These are phyloP conservation scores for Thamnaconus septentrionalis DNA, from an alignment of 2,113 vertebrate genomes.

Conservation along the genomic window DNA sequence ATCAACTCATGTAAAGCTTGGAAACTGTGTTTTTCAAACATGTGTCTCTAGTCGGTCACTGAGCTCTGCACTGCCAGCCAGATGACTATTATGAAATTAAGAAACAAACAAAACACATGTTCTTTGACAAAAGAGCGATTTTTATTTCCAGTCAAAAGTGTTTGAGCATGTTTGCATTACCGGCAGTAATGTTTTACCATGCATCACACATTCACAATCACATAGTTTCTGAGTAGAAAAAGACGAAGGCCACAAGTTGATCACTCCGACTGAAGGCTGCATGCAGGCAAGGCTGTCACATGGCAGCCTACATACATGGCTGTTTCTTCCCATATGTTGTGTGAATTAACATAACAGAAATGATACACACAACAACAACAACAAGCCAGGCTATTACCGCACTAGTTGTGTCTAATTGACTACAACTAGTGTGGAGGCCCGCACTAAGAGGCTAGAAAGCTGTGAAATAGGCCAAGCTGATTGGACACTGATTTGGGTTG, in stretches of 20 bases:
- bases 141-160: constrained; percentile 56
- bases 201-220: constrained; percentile 29
- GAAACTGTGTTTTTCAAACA: too few species aligned
- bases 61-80: too few species aligned
- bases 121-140: constrained; percentile 24
- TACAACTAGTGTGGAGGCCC: too few species aligned
- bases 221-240: constrained; percentile 44
- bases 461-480: too few species aligned
- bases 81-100: not conserved
- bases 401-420: too few species aligned
- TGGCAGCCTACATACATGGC: constrained; percentile 46
- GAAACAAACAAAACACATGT: not conserved
- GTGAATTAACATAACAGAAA: not conserved
- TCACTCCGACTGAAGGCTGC: constrained; percentile 29
- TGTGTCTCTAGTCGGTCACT: too few species aligned
- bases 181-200: constrained; percentile 21
- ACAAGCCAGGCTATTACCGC: too few species aligned
- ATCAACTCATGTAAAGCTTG: too few species aligned
- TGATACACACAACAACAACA: too few species aligned
- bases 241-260: constrained; percentile 60
- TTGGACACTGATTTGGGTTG: too few species aligned
- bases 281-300: constrained; percentile 41
- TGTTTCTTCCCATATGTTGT: constrained; percentile 40
- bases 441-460: too few species aligned
- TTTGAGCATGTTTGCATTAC: constrained; percentile 13